Evolutionary conservation across 2,888 invertebrate genomes (phyloP).

Genomic region (Andricus curvator): DNA sequence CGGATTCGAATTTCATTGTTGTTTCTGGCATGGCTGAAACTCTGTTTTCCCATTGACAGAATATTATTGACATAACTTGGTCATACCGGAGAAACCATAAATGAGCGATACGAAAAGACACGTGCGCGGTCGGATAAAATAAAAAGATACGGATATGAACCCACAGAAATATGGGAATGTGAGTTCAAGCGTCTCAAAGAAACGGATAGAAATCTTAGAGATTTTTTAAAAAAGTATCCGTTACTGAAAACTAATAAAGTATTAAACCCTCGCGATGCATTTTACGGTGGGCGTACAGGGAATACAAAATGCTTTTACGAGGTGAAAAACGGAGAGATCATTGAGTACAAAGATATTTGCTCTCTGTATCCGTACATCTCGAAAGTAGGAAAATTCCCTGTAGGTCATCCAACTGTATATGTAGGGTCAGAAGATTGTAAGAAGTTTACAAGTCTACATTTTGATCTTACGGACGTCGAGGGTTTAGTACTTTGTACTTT

Average conservation of each 20-base stretch:
- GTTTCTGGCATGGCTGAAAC: slow-evolving; percentile 43
- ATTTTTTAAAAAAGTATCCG: background rate
- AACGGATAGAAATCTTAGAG: background rate
- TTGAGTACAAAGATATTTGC: slow-evolving; percentile 39
- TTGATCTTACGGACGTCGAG: slow-evolving; percentile 50
- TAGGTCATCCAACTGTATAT: no score
- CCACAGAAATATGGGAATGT: no score
- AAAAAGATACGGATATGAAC: no score
- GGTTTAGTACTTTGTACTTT: slow-evolving; percentile 54
- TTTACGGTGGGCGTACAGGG: slow-evolving; percentile 38
- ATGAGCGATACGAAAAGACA: slow-evolving; percentile 31
- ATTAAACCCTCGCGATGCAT: slow-evolving; percentile 40
- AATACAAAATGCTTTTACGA: slow-evolving; percentile 13
- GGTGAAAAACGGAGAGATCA: slow-evolving; percentile 36
- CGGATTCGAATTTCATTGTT: slow-evolving; percentile 44
- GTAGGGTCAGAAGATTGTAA: no score
- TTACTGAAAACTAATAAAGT: background rate
- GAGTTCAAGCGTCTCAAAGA: slow-evolving; percentile 8
- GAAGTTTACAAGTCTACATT: slow-evolving; percentile 44
- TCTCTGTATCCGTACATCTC: slow-evolving; percentile 57
- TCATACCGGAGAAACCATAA: background rate
- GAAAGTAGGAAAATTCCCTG: slow-evolving; percentile 62
- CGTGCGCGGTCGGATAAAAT: no score
- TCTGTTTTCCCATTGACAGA: no score
- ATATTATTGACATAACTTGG: no score